Percentiles rank a stretch among this genome's conserved stretches.
Conservation (phyloP, 2,888 invertebrate genomes). For the Microdon myrmicae region DNA sequence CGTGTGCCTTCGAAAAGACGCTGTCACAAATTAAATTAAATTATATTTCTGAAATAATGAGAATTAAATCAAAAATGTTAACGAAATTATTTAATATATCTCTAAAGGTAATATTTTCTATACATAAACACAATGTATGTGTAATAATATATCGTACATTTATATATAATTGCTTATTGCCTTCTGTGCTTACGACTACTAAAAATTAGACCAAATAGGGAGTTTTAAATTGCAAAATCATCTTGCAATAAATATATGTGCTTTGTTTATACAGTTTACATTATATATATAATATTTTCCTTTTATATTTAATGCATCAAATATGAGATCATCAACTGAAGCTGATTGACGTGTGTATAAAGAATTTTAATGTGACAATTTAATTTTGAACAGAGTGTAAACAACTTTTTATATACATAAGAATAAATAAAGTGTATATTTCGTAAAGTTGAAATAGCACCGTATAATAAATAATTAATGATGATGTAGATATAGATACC, state of each 20-base stretch:
- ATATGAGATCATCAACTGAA: conserved; percentile 56
- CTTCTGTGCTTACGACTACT: conserved; percentile 38
- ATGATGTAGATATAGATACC: too few relatives aligned
- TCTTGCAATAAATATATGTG: conserved; percentile 9
- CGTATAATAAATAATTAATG: too few relatives aligned
- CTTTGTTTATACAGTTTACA: conserved; percentile 12
- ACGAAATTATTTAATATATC: conserved; percentile 18
- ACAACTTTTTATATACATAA: conserved; percentile 10
- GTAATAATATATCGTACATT: conserved; percentile 8
- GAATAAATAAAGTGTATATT: conserved; percentile 32
- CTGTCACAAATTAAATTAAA: conserved; percentile 25
- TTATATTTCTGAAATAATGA: neutral
- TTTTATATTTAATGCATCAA: conserved; percentile 14
- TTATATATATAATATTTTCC: conserved; percentile 8
- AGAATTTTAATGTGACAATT: conserved; percentile 12
- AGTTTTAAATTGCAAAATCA: conserved; percentile 35
- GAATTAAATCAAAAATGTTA: conserved; percentile 6
- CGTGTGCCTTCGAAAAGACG: conserved; percentile 17
- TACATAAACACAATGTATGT: conserved; percentile 24
- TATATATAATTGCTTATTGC: conserved; percentile 11
- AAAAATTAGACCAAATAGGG: conserved; percentile 51
- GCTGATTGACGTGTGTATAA: conserved; percentile 48
- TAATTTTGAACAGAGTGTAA: too few relatives aligned
- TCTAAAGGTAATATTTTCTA: conserved; percentile 15
- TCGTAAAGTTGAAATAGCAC: conserved; percentile 40